Evolutionary conservation across 37 sponge, comb jelly and placozoan species (phyloP).

Genomic region (Ianthella basta): DNA sequence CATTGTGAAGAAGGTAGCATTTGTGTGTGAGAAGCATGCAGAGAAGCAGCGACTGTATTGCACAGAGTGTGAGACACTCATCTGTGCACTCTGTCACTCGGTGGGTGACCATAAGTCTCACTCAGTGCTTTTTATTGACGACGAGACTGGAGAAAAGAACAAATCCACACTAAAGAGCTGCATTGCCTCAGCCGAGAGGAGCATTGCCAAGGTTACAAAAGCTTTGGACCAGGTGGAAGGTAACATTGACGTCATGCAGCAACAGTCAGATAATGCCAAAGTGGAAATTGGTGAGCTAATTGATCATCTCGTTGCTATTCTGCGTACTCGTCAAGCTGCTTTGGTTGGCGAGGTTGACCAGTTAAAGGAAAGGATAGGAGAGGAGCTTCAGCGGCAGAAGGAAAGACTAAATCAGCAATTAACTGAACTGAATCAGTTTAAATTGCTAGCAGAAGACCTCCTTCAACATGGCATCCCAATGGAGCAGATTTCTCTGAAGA

Average conservation of each 20-base stretch:
- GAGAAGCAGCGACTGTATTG: background rate
- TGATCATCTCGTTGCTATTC: background rate
- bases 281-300: background rate
- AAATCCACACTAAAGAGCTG: background rate
- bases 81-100: background rate
- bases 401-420: no score
- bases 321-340: no score
- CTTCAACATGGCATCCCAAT: no score
- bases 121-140: background rate
- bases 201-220: background rate
- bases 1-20: no score
- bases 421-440: no score
- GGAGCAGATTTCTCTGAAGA: no score
- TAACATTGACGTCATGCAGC: background rate
- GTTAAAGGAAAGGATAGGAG: no score
- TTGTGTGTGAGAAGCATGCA: background rate
- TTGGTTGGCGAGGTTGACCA: no score
- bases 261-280: background rate
- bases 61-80: background rate
- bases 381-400: no score
- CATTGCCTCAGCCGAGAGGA: background rate
- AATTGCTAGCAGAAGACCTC: no score
- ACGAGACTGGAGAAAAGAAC: background rate
- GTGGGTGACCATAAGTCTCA: background rate
- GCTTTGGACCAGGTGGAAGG: background rate